Conservation (phyloP, 1,140 invertebrate species). For the Trypoxylus dichotomus region DNA sequence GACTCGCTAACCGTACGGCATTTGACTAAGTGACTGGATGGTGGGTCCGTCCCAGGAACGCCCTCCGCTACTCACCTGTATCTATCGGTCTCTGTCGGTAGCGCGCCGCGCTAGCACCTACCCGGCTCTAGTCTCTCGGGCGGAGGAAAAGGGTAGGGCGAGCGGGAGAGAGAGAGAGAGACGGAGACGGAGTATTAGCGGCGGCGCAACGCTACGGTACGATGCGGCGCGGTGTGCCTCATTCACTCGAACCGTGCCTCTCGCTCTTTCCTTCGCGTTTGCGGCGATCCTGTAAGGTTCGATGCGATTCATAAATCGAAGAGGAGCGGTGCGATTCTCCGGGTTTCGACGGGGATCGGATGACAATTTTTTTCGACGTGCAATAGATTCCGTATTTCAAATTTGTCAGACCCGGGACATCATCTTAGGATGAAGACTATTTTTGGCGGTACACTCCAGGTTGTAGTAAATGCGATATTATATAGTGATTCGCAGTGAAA, state of each 20-base stretch:
- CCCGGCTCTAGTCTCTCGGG: neutral
- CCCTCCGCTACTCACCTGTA: slow-evolving; percentile 51
- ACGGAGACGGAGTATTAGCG: no score
- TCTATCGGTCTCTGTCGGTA: neutral
- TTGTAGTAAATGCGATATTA: no score
- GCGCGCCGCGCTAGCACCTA: neutral
- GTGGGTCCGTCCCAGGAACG: slow-evolving; percentile 39
- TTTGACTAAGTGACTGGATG: slow-evolving; percentile 50
- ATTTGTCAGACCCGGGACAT: no score
- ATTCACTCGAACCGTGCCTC: neutral
- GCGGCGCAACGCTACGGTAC: neutral
- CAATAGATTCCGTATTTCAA: no score
- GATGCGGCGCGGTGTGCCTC: neutral
- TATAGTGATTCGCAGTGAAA: no score
- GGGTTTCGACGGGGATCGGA: no score
- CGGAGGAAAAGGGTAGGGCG: neutral
- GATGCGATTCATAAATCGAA: neutral
- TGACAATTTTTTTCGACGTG: no score
- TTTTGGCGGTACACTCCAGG: no score
- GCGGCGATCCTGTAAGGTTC: neutral
- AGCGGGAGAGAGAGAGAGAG: no score
- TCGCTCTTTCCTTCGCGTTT: neutral
- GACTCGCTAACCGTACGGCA: slow-evolving; percentile 44
- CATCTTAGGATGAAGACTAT: no score
- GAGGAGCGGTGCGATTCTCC: no score